Conservation (phyloP, 2,888 invertebrate species). For the Cephus rjabovi region DNA sequence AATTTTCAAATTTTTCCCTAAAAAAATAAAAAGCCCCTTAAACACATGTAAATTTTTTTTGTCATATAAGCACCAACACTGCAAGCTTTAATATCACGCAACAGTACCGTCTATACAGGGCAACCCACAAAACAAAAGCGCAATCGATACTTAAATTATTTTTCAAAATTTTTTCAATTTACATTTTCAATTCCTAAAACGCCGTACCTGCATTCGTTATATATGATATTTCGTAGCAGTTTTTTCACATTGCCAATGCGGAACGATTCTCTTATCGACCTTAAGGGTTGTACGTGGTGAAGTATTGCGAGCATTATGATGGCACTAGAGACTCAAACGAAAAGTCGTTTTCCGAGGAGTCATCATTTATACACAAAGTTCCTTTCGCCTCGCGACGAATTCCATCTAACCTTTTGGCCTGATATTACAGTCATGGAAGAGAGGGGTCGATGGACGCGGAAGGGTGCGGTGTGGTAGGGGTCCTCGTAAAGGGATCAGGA, state of each 20-base stretch:
- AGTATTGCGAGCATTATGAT: not conserved
- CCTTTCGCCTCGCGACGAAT: not conserved
- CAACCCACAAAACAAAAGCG: too few species aligned
- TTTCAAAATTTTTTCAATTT: too few species aligned
- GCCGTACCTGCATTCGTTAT: too few species aligned
- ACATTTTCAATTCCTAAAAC: too few species aligned
- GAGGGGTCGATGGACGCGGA: not conserved
- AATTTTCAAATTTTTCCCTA: not conserved
- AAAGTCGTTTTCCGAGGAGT: not conserved
- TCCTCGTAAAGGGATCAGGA: not conserved
- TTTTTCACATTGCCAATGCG: not conserved
- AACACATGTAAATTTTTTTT: not conserved
- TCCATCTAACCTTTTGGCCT: not conserved
- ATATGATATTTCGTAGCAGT: not conserved
- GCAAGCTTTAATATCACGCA: too few species aligned
- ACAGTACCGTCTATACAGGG: too few species aligned
- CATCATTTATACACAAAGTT: not conserved
- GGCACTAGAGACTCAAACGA: not conserved
- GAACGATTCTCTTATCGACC: not conserved
- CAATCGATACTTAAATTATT: too few species aligned
- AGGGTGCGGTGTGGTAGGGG: not conserved
- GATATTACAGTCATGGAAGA: constrained; percentile 16
- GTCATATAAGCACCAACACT: not conserved
- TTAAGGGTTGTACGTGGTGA: not conserved
- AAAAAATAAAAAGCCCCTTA: not conserved